A percentile compares a stretch with the other conserved stretches of the same genome.
These are phyloP conservation scores for Plutomurus gul DNA, from an alignment of 1,140 invertebrate genomes.

Conservation along the genomic window DNA sequence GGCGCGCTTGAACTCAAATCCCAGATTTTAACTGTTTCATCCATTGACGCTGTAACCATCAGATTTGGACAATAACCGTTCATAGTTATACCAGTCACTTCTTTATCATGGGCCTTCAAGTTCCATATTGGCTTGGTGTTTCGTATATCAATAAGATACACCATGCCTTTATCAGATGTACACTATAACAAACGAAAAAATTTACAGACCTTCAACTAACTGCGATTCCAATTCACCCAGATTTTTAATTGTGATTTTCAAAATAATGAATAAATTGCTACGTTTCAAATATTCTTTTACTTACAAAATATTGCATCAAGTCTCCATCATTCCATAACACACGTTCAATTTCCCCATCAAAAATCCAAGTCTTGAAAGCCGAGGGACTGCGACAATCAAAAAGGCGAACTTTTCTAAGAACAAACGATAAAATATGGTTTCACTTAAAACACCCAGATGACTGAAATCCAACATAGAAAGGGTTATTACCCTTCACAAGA, in stretches of 20 bases:
- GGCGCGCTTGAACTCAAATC: too few species aligned
- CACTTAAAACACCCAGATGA: background rate
- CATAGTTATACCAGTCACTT: conserved; percentile 69
- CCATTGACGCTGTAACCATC: conserved; percentile 72
- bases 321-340: conserved; percentile 81
- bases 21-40: conserved; percentile 79
- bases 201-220: too few species aligned
- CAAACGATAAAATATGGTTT: conserved; percentile 52
- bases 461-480: background rate
- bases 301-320: conserved; percentile 74
- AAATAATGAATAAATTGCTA: background rate
- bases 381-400: conserved; percentile 77
- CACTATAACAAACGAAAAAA: conserved; percentile 62
- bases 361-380: conserved; percentile 69
- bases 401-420: conserved; percentile 67
- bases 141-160: conserved; percentile 79
- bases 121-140: conserved; percentile 75
- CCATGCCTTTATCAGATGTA: conserved; percentile 76
- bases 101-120: conserved; percentile 75
- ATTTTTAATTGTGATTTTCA: conserved; percentile 36
- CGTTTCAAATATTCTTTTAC: conserved; percentile 54
- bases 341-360: conserved; percentile 82
- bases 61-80: conserved; percentile 60
- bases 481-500: conserved; percentile 66
- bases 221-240: conserved; percentile 51